Base-by-base conservation (phyloP, 2,113 vertebrate genomes). In the Corythoichthys haematopterus region DNA sequence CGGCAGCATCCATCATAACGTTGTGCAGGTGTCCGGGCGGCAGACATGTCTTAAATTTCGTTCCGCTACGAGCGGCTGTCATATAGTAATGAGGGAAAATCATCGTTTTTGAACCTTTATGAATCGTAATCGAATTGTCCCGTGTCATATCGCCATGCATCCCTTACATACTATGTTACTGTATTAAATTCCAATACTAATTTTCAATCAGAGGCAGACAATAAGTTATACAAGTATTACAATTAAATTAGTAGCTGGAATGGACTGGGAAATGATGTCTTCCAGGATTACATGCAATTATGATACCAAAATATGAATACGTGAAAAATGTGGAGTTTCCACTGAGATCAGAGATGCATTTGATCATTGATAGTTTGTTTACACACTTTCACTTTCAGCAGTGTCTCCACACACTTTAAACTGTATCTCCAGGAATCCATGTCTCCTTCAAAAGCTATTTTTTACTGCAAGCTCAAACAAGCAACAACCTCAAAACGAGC, bases 391-490 rank as follows among this genome's bases (percentile, higher is more conserved):
- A 43, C 3, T 15, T 36, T 12, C 33, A 57, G 6, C 33, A 7
- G 55, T 16, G 36, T 59, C 57, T 36, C 57, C 59, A 45, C 38
- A 11, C 59, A 62, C 9, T 12, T 45, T 16, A 50, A 51, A 20
- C n/a, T 12, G 43, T 13, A 62, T 46, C 10, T 43, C 58, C n/a
- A 61, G 38, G 4, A 62, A 62, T 62, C 5, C 2, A n/a, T 28
- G 4, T 81, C 72, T 73, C 35, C 69, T 76, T 66, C 43, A 45
- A 70, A 57, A 68, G 67, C 57, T 83, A 79, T 86, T 71, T 28
- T 84, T 85, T 82, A 80, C 51, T 70, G 60, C 51, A 71, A 62
- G 59, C 65, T 66, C 43, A 13, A 55, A 35, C 61, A 70, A 62
- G 66, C 55, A 71, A 51, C 70, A 81, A 58, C 57, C 56, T 62